phyloP scores from a whole-genome alignment of 2,888 invertebrate genomes.

The Nymphalis polychloros region DNA sequence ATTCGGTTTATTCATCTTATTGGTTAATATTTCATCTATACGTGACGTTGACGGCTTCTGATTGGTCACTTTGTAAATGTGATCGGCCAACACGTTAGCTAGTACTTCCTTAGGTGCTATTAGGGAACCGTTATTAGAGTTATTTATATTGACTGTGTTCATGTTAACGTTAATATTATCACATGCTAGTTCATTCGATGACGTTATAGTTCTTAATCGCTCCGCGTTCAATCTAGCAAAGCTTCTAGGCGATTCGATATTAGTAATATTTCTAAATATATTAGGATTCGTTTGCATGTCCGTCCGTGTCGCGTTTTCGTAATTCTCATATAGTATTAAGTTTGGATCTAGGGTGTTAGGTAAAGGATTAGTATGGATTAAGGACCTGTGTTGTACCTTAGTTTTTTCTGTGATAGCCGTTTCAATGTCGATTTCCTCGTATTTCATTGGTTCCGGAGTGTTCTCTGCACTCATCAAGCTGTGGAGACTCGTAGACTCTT shows the following conservation, averaged over 20 bases:
- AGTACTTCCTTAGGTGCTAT: constrained; percentile 75
- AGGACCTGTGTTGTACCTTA: constrained; percentile 81
- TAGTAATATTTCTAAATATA: constrained; percentile 67
- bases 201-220: constrained; percentile 64
- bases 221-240: constrained; percentile 76
- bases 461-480: constrained; percentile 69
- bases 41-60: constrained; percentile 76
- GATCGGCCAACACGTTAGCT: constrained; percentile 73
- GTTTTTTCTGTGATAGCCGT: constrained; percentile 67
- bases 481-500: constrained; percentile 84
- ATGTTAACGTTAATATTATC: constrained; percentile 45
- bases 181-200: constrained; percentile 60
- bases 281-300: constrained; percentile 42
- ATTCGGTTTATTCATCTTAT: constrained; percentile 63
- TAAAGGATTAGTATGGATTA: constrained; percentile 69
- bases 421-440: constrained; percentile 68
- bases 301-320: constrained; percentile 40
- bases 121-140: constrained; percentile 43
- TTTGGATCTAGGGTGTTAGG: constrained; percentile 55
- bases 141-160: constrained; percentile 20
- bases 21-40: constrained; percentile 74
- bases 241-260: constrained; percentile 64
- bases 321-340: constrained; percentile 48
- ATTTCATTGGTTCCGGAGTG: constrained; percentile 64
- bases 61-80: constrained; percentile 79